These are phyloP conservation scores for Sitta carolinensis DNA, from an alignment of 2,797 vertebrate species.

Conservation along the genomic window DNA sequence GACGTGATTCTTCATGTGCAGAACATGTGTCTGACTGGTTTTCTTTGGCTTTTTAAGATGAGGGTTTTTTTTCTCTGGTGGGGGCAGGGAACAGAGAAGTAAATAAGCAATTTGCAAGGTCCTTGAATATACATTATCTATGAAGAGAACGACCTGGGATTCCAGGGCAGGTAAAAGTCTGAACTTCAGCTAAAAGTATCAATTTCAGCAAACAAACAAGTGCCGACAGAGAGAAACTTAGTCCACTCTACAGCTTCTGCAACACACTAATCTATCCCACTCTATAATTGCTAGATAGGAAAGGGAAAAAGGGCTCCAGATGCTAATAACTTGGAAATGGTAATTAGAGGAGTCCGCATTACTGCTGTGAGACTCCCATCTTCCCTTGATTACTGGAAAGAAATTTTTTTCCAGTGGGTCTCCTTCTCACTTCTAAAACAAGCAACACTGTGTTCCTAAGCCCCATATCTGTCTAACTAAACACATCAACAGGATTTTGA, in stretches of 20 bases:
- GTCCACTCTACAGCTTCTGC: background rate
- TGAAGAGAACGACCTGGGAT: background rate
- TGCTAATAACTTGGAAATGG: constrained; percentile 66
- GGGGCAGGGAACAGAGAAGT: constrained; percentile 43
- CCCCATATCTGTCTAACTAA: background rate
- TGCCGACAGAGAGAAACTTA: background rate
- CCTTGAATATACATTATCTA: background rate
- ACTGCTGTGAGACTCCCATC: constrained; percentile 48
- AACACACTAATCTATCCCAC: constrained; percentile 39
- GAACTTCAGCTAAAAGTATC: background rate
- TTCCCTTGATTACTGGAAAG: constrained; percentile 57
- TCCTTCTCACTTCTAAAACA: constrained; percentile 31
- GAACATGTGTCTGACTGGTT: constrained; percentile 62
- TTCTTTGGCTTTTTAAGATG: constrained; percentile 48
- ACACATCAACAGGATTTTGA: background rate
- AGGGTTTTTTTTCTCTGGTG: background rate
- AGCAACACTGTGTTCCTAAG: background rate
- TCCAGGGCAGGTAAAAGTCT: background rate
- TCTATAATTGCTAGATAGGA: constrained; percentile 51
- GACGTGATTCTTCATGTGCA: constrained; percentile 65
- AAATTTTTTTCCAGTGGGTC: constrained; percentile 41
- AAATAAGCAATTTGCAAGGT: constrained; percentile 22
- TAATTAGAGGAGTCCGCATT: constrained; percentile 61
- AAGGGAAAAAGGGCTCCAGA: constrained; percentile 62
- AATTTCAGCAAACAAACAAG: constrained; percentile 32